Evolutionary conservation across 2,888 invertebrate genomes (phyloP), one percentile per base, ranked within the genome.

Genomic region (Crepidodera aurea): DNA sequence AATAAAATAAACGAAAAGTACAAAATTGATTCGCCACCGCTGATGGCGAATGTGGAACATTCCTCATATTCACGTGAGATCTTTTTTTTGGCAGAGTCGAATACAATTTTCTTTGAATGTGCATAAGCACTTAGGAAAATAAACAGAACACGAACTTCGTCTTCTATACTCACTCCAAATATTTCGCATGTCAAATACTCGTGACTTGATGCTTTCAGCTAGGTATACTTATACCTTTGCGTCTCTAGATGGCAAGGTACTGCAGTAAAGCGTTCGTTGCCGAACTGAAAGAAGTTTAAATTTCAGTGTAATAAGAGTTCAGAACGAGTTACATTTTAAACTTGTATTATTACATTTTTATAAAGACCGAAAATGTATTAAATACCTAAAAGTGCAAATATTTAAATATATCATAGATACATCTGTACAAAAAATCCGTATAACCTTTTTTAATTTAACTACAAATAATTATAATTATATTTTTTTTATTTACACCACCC

Each of bases 121-220:
- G 55, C 39, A 62, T 57, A 60, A 62, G 60, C 62, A 60, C 59
- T 62, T 42, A 57, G 54, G 53, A 57, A 62, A 65, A 62, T 62
- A 65, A 60, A 62, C 60, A 62, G 18, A 53, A n/a, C n/a, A n/a
- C n/a, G n/a, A 60, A 56, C 57, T 65, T 65, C 48, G 50, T 58
- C 29, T 55, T 61, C 39, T 18, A 34, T 34, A 46, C 46, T 55
- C 44, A 51, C 46, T 62, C 56, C 18, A 19, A 51, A 59, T 51
- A 50, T 62, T 46, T 34, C 32, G 44, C 37, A 46, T 42, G 51
- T 56, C 60, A 56, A 18, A 60, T 57, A 44, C 34, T 44, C 22
- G 50, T 15, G 34, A n/a, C 15, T 16, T 48, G 27, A 25, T 16
- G 44, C 51, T 42, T 59, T 59, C 27, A 42, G 22, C 32, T 25